These are phyloP conservation scores for Phoxinus dragarum DNA, from an alignment of 2,797 vertebrate genomes.

Conservation along the genomic window DNA sequence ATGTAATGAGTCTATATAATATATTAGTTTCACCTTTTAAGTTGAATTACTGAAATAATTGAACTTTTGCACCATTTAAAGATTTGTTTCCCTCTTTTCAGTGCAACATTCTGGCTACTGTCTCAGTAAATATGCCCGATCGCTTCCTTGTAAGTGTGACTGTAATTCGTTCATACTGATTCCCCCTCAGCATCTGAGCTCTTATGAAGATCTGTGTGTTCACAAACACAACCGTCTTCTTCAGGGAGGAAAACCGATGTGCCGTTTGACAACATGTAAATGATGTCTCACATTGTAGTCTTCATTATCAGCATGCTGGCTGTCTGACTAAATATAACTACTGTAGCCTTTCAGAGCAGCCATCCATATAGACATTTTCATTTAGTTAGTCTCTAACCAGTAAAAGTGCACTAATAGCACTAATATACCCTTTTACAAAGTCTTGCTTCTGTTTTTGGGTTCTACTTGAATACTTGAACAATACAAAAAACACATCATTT, in stretches of 20 bases:
- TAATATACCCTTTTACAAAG: not conserved
- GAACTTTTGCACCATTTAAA: not conserved
- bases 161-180: not conserved
- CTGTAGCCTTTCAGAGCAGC: slow-evolving; percentile 61
- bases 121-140: not conserved
- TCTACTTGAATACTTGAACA: not conserved
- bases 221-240: slow-evolving; percentile 6
- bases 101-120: not conserved
- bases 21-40: no score
- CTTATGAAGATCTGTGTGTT: not conserved
- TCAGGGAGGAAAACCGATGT: slow-evolving; percentile 42
- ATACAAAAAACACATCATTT: not conserved
- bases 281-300: not conserved
- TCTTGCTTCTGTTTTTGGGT: not conserved
- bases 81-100: not conserved
- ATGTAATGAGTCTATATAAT: no score
- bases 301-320: slow-evolving; percentile 78
- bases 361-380: not conserved
- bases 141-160: not conserved
- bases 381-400: not conserved
- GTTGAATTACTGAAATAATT: no score
- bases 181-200: not conserved
- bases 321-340: slow-evolving; percentile 81
- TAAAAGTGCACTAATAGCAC: not conserved
- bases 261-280: slow-evolving; percentile 43